A percentile compares a stretch with the other conserved stretches of the same genome.
Evolutionary conservation across 2,113 vertebrate genomes (phyloP).

Genomic region (Pao palembangensis): DNA sequence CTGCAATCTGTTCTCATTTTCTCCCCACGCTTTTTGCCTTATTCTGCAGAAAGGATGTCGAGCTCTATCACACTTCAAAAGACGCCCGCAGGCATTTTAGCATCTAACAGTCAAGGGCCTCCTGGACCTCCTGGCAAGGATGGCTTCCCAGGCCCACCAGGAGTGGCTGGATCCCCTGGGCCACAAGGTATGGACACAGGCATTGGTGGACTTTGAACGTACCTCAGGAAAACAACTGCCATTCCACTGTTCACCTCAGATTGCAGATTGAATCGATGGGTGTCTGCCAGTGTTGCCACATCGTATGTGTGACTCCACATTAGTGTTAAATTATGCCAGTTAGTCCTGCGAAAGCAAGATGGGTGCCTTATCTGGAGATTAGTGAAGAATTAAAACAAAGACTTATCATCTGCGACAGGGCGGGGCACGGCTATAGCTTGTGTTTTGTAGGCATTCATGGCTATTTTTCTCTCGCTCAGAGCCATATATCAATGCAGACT

Average conservation of each 20-base stretch:
- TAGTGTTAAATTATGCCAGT: background rate
- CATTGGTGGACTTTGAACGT: too few species aligned
- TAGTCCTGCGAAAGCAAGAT: background rate
- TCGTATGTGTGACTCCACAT: background rate
- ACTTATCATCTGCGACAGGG: background rate
- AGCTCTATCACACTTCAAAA: constrained; percentile 79
- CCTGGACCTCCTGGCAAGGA: constrained; percentile 88
- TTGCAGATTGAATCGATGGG: background rate
- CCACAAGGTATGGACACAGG: constrained; percentile 80
- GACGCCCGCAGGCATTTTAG: constrained; percentile 86
- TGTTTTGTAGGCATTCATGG: constrained; percentile 63
- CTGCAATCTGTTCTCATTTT: too few species aligned
- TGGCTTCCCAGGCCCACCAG: constrained; percentile 85
- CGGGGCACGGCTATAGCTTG: background rate
- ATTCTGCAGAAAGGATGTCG: constrained; percentile 73
- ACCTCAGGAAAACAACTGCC: background rate
- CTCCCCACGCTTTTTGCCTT: background rate
- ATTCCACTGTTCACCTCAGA: constrained; percentile 10
- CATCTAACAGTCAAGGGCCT: constrained; percentile 81
- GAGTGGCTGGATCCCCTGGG: constrained; percentile 82
- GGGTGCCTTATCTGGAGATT: too few species aligned
- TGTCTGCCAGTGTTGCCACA: constrained; percentile 1
- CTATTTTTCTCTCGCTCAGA: constrained; percentile 79
- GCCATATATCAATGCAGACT: constrained; percentile 80
- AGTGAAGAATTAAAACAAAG: constrained; percentile 3